Conservation (phyloP, 1,140 invertebrate genomes). For the Trichomalopsis sarcophagae region DNA sequence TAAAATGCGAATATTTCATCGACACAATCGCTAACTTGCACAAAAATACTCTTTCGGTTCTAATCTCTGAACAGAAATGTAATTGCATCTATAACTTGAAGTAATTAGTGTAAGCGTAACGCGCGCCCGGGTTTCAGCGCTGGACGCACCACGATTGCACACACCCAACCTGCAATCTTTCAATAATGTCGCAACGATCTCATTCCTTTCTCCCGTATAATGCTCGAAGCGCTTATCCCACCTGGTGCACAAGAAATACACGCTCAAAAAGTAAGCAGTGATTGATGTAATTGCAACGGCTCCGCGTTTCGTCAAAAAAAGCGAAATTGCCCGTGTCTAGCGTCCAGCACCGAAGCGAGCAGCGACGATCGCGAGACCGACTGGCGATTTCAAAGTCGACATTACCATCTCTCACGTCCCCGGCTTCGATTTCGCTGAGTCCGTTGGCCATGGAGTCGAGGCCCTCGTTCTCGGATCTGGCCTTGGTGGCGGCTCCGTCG, state of each 20-base stretch:
- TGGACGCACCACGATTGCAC: background rate
- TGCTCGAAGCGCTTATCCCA: background rate
- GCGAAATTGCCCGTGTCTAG: too few species aligned
- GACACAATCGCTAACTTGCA: background rate
- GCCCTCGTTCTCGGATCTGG: conserved; percentile 93
- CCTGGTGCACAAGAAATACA: too few species aligned
- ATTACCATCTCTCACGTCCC: conserved; percentile 92
- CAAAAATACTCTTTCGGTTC: background rate
- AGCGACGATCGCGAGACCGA: background rate
- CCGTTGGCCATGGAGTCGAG: conserved; percentile 88
- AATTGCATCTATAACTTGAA: conserved; percentile 1
- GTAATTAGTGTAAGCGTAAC: background rate
- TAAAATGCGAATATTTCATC: background rate
- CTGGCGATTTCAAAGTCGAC: background rate
- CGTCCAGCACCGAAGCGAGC: too few species aligned
- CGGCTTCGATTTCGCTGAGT: conserved; percentile 93
- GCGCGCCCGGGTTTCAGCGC: background rate
- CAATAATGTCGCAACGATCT: background rate
- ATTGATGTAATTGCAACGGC: too few species aligned
- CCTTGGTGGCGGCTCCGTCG: conserved; percentile 79
- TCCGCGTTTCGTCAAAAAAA: too few species aligned
- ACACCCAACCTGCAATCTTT: background rate
- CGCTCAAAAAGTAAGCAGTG: too few species aligned
- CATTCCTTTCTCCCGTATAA: background rate
- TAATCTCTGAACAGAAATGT: background rate